Conservation (phyloP, 2,888 invertebrate genomes). For the Gonocerus acuteangulatus region DNA sequence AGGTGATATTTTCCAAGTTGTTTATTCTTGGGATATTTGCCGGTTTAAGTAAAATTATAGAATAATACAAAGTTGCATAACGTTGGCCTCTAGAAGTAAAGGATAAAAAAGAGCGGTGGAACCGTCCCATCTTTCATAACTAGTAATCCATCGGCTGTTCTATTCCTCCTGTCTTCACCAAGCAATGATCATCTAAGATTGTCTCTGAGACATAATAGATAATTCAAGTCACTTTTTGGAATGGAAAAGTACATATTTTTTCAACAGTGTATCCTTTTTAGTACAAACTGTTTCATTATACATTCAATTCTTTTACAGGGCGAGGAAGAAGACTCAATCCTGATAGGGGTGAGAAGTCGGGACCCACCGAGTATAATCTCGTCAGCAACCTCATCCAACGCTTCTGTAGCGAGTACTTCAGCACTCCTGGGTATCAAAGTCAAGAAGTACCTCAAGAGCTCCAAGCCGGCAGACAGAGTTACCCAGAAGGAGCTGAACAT, state of each 20-base stretch:
- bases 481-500: conserved; percentile 39
- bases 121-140: background rate
- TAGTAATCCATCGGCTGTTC: background rate
- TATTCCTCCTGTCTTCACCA: no score
- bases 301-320: background rate
- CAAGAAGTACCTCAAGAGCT: conserved; percentile 32
- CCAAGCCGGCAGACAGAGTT: conserved; percentile 31
- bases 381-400: conserved; percentile 38
- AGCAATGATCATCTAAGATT: no score
- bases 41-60: no score
- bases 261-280: no score
- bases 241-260: no score
- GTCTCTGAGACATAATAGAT: no score
- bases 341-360: conserved; percentile 12
- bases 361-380: conserved; percentile 37
- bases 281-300: no score
- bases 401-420: conserved; percentile 39
- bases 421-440: conserved; percentile 22
- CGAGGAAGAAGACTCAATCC: conserved; percentile 18
- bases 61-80: no score
- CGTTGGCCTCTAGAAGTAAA: no score
- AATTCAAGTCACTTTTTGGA: no score
- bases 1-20: no score
- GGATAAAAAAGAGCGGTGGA: background rate
- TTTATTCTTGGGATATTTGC: no score